Base-by-base conservation (phyloP, 1,140 invertebrate genomes). In the Drosophila sechellia region DNA sequence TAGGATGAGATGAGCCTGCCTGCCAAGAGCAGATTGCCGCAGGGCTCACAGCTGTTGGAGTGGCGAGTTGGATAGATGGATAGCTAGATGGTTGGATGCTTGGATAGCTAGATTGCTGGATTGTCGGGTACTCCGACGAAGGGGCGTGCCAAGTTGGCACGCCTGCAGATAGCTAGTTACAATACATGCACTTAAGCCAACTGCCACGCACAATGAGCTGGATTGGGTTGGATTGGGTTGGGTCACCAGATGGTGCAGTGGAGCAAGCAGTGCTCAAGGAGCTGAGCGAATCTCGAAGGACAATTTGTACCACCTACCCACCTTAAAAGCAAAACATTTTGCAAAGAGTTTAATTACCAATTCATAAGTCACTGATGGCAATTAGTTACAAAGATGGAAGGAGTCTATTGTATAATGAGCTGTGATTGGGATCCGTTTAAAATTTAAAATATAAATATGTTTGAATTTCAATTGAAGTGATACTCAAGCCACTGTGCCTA, bases 101-200 rank as follows among this genome's bases (percentile, higher is more conserved):
- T 22, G 17, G 17, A 17, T 17, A 17, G 17, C 17, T 31, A 31
- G 48, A 17, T 53, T 8, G 46, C 40, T 20, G 48, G 70, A 55
- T 74, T 54, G 71, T 31, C 5, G 69, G 61, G 49, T 70, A 31
- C 64, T 66, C 27, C 45, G 46, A 25, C 54, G 4, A 56, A 69
- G 63, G 74, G 74, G 72, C 63, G 74, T 76, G 61, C 55, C 72
- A 17, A 56, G 20, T 53, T 77, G 74, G 74, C 78, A 77, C 79
- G 71, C 79, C 58, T 81, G 63, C 83, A 78, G 79, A 83, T 74
- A 83, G 79, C 79, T 81, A 81, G 79, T 81, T 81, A 73, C 79
- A 77, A 81, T 81, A 74, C 61, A 69, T 69, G 79, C 79, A 69
- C 79, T 81, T 74, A 64, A 77, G 60, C 71, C 46, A 56, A 46